Evolutionary conservation across 2,797 vertebrate genomes (phyloP).

Genomic region (Hafferia zeledoni): DNA sequence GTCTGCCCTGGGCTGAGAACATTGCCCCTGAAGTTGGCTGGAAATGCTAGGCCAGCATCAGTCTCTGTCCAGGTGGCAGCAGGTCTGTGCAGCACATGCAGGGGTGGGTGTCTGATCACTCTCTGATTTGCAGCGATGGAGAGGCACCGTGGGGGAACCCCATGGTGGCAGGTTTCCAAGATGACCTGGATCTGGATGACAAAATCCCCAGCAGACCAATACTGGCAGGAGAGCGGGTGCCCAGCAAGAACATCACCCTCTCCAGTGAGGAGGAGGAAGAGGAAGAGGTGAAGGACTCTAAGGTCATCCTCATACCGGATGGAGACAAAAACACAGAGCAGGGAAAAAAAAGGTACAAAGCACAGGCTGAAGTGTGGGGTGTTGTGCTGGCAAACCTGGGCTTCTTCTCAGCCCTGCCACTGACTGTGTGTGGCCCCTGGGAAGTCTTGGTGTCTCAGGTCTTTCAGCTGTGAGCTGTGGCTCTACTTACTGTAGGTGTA

Average conservation of each 20-base stretch:
- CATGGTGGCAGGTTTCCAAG: slow-evolving; percentile 92
- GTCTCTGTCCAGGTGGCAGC: neutral
- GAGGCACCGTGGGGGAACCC: slow-evolving; percentile 85
- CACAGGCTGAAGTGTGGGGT: neutral
- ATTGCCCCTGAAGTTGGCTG: neutral
- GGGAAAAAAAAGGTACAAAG: slow-evolving; percentile 77
- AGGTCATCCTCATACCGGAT: slow-evolving; percentile 31
- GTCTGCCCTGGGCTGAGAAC: neutral
- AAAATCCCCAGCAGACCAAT: slow-evolving; percentile 60
- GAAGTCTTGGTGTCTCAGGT: neutral
- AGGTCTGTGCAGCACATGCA: neutral
- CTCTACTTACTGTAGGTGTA: neutral
- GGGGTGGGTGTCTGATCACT: neutral
- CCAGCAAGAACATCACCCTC: slow-evolving; percentile 79
- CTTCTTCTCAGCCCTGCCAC: neutral
- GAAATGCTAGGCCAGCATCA: neutral
- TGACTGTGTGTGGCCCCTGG: neutral
- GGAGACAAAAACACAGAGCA: slow-evolving; percentile 72
- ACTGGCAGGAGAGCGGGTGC: slow-evolving; percentile 50
- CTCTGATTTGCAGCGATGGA: slow-evolving; percentile 80
- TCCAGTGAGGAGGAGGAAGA: slow-evolving; percentile 90
- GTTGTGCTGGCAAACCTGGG: neutral
- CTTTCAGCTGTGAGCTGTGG: neutral
- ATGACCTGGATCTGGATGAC: slow-evolving; percentile 91
- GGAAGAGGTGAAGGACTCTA: slow-evolving; percentile 26